Conservation (phyloP, 2,113 vertebrate species). For the Panthera tigris region DNA sequence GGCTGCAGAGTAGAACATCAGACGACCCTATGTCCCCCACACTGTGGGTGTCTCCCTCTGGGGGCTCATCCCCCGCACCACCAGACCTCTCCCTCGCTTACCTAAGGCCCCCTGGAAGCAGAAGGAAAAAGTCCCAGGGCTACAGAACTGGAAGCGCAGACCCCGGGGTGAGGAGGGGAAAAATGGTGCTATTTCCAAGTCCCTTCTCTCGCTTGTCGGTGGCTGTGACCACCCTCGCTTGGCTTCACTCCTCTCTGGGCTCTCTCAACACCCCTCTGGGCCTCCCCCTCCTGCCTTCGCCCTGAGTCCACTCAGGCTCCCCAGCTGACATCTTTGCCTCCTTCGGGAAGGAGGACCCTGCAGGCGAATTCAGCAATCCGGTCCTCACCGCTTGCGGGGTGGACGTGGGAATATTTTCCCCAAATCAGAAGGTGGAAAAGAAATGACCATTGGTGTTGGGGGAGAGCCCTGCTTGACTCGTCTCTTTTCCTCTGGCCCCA, state of each 20-base stretch:
- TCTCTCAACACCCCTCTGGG: neutral
- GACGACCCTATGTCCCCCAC: neutral
- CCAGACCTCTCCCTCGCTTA: neutral
- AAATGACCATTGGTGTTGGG: neutral
- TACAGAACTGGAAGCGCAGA: constrained; percentile 47
- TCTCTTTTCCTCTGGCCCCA: neutral
- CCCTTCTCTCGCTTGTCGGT: neutral
- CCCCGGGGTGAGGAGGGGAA: neutral
- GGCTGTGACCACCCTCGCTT: neutral
- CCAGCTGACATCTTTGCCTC: fast-evolving
- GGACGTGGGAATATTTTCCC: neutral
- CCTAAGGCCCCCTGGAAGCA: neutral
- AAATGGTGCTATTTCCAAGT: constrained; percentile 66
- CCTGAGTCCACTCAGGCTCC: neutral
- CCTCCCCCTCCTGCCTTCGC: neutral
- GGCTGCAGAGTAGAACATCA: neutral
- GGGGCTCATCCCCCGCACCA: neutral
- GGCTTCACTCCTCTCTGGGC: constrained; percentile 56
- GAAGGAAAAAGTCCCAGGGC: neutral
- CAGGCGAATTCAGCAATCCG: neutral
- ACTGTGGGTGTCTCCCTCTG: neutral
- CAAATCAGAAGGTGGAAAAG: neutral
- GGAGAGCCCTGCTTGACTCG: neutral
- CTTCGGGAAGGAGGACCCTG: neutral
- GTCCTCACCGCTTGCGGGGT: neutral